phyloP scores from a whole-genome alignment of 2,888 invertebrate species.

The Dryadula phaetusa region DNA sequence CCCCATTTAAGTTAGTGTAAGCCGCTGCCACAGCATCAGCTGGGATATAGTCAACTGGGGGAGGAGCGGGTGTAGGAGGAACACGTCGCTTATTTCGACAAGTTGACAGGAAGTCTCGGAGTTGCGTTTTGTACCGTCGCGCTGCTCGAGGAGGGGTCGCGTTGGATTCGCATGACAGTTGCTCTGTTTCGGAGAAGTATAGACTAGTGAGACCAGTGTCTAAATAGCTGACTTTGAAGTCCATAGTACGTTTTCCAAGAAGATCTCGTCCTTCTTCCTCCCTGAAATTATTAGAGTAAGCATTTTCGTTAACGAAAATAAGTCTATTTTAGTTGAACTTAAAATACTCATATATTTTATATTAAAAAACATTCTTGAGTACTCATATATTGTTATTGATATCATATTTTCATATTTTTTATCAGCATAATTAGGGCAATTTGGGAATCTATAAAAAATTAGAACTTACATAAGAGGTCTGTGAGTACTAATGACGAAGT shows the following conservation, averaged over 20 bases:
- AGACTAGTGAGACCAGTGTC: conserved; percentile 96
- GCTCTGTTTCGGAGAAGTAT: conserved; percentile 95
- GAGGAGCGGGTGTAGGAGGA: conserved; percentile 83
- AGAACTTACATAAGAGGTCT: conserved; percentile 98
- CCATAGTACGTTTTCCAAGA: conserved; percentile 98
- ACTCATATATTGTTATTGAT: no score
- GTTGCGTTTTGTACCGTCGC: conserved; percentile 96
- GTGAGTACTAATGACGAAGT: conserved; percentile 99
- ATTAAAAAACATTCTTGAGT: not conserved
- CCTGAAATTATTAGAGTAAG: conserved; percentile 79
- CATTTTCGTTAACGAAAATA: not conserved
- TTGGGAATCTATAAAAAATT: no score
- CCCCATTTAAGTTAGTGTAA: conserved; percentile 91
- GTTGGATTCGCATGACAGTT: conserved; percentile 86
- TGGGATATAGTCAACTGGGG: conserved; percentile 88
- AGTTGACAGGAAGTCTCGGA: conserved; percentile 96
- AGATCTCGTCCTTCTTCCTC: conserved; percentile 99
- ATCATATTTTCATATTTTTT: not conserved
- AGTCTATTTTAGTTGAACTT: not conserved
- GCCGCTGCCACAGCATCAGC: conserved; percentile 90
- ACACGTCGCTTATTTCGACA: conserved; percentile 92
- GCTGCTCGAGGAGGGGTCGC: conserved; percentile 91
- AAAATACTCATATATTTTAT: not conserved
- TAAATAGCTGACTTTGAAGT: conserved; percentile 99
- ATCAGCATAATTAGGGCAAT: no score